These are phyloP conservation scores for Girardinichthys multiradiatus DNA, from an alignment of 2,113 vertebrate species.

Conservation along the genomic window DNA sequence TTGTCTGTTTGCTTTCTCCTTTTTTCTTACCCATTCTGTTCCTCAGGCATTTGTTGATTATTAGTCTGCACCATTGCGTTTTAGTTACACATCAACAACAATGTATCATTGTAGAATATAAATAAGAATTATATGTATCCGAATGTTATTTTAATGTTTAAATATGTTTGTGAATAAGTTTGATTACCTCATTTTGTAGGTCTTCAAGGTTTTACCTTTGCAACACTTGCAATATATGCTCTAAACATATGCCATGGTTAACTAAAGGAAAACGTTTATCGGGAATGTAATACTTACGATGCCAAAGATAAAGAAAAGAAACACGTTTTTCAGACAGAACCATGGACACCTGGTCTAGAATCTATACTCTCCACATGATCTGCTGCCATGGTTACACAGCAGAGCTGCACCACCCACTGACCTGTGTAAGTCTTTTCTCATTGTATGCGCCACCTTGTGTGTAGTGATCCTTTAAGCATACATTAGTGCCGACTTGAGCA, in stretches of 20 bases:
- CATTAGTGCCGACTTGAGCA: constrained; percentile 14
- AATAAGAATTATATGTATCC: too few relatives aligned
- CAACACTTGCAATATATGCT: background rate
- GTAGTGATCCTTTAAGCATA: constrained; percentile 16
- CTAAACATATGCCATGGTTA: background rate
- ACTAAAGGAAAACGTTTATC: background rate
- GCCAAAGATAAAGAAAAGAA: background rate
- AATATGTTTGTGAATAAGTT: background rate
- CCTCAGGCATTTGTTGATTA: background rate
- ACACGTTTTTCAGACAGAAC: constrained; percentile 5
- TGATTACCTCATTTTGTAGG: background rate
- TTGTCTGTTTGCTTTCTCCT: background rate
- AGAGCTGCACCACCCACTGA: constrained; percentile 39
- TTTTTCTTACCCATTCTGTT: background rate
- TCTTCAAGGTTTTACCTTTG: background rate
- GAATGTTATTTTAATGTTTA: too few relatives aligned
- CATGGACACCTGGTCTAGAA: constrained; percentile 2
- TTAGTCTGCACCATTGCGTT: too few relatives aligned
- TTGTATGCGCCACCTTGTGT: constrained; percentile 48
- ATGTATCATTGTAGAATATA: too few relatives aligned
- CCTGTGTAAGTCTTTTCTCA: constrained; percentile 49
- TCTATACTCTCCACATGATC: constrained; percentile 14
- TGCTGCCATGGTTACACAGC: constrained; percentile 54
- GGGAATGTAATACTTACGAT: background rate
- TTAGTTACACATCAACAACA: too few relatives aligned